Percentiles rank a stretch among this genome's conserved stretches.
These are phyloP conservation scores for Dryobotodes eremita DNA, from an alignment of 2,888 invertebrate species.

Conservation along the genomic window DNA sequence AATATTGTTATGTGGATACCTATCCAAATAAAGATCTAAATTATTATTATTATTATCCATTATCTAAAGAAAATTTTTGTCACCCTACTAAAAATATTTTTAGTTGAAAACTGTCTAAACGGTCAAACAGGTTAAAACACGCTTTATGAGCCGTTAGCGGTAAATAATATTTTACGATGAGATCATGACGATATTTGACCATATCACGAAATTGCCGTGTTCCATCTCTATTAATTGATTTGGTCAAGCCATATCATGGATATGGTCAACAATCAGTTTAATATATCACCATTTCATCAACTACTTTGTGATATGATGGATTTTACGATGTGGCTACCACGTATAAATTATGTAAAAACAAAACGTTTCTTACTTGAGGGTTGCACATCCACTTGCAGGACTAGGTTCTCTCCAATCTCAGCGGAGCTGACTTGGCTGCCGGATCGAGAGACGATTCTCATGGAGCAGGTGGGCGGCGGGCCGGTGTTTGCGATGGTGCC, in stretches of 20 bases:
- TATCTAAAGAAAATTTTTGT: background rate
- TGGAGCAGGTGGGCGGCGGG: conserved; percentile 97
- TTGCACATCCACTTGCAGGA: conserved; percentile 96
- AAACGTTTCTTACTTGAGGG: conserved; percentile 91
- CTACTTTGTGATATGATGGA: background rate
- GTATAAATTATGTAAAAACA: background rate
- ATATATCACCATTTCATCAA: background rate
- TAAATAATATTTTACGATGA: background rate
- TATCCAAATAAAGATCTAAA: too few species aligned
- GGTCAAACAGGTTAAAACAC: background rate
- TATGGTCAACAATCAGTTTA: background rate
- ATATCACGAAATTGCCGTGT: background rate
- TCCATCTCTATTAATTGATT: conserved; percentile 1
- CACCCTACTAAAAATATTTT: background rate
- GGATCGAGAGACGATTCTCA: conserved; percentile 96
- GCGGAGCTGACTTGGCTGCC: conserved; percentile 97
- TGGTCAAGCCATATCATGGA: background rate
- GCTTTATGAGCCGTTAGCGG: too few species aligned
- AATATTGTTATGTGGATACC: too few species aligned
- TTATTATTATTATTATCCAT: too few species aligned
- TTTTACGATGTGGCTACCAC: background rate
- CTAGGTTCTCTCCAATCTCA: conserved; percentile 97
- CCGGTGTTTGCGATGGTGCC: conserved; percentile 99
- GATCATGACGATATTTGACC: background rate
- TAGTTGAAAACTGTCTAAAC: background rate